Percentiles rank a stretch among this genome's conserved stretches.
phyloP scores from a whole-genome alignment of 2,113 vertebrate species.

The Heterocephalus glaber region DNA sequence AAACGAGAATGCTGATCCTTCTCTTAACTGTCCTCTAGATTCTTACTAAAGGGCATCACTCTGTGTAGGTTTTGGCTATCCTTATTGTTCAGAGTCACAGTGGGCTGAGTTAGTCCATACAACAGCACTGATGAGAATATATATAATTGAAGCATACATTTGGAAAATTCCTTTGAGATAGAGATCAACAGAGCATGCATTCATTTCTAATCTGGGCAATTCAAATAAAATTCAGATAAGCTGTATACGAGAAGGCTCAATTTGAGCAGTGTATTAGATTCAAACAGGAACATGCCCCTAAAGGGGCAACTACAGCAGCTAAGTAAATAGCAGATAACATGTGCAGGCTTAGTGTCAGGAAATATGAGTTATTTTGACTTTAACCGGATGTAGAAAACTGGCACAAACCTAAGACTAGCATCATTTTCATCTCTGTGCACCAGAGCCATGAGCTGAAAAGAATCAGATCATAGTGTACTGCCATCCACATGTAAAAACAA shows the following conservation, averaged over 20 bases:
- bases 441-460: not conserved
- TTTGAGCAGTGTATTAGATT: slow-evolving; percentile 1
- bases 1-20: not conserved
- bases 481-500: not conserved
- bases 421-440: not conserved
- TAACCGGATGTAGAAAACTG: not conserved
- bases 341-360: not conserved
- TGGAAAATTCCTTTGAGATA: slow-evolving; percentile 2
- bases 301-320: not conserved
- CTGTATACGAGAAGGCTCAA: not conserved
- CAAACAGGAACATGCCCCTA: not conserved
- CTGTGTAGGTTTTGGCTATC: not conserved
- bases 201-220: slow-evolving; percentile 18
- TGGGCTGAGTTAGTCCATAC: not conserved
- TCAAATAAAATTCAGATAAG: not conserved
- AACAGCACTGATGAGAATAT: not conserved
- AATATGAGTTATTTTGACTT: not conserved
- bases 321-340: not conserved
- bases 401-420: not conserved
- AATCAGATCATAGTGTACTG: not conserved
- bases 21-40: not conserved
- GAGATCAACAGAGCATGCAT: not conserved
- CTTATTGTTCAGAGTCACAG: not conserved
- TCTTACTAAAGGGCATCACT: not conserved
- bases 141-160: not conserved